Conservation (phyloP, 2,797 vertebrate species). For the Poecilia picta region DNA sequence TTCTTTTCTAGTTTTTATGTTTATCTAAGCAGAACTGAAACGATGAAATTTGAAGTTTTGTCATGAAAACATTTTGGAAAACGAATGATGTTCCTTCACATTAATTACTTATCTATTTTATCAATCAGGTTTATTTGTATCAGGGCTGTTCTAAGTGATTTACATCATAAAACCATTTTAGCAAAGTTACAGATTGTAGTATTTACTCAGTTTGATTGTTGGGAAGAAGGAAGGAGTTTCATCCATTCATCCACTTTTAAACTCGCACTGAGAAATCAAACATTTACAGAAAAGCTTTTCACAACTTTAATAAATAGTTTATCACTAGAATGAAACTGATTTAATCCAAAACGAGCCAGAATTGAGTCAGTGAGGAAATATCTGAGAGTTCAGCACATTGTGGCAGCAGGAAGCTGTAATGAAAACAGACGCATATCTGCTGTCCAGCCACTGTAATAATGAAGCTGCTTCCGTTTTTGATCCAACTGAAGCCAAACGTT, state of each 20-base stretch:
- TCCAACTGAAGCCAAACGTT: background rate
- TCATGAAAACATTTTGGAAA: background rate
- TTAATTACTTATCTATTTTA: background rate
- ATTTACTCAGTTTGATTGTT: background rate
- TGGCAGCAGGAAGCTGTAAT: conserved; percentile 12
- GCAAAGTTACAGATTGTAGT: background rate
- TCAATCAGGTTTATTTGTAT: too few species aligned
- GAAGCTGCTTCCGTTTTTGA: too few species aligned
- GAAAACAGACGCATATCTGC: conserved; percentile 56
- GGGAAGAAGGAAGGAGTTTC: background rate
- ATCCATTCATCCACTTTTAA: background rate
- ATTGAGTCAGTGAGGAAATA: background rate
- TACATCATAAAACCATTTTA: background rate
- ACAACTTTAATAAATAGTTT: background rate
- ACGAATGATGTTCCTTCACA: background rate
- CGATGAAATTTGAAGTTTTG: background rate
- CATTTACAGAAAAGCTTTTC: background rate
- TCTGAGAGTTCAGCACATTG: background rate
- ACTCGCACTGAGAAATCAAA: background rate
- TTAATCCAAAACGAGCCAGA: background rate
- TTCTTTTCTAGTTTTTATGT: too few species aligned
- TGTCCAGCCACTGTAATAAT: conserved; percentile 66
- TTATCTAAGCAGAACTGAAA: background rate
- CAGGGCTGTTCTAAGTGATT: too few species aligned
- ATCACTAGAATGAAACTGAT: background rate